Evolutionary conservation across 2,888 invertebrate genomes (phyloP), one percentile per base, ranked within the genome.

Genomic region (Thelaira solivaga): DNA sequence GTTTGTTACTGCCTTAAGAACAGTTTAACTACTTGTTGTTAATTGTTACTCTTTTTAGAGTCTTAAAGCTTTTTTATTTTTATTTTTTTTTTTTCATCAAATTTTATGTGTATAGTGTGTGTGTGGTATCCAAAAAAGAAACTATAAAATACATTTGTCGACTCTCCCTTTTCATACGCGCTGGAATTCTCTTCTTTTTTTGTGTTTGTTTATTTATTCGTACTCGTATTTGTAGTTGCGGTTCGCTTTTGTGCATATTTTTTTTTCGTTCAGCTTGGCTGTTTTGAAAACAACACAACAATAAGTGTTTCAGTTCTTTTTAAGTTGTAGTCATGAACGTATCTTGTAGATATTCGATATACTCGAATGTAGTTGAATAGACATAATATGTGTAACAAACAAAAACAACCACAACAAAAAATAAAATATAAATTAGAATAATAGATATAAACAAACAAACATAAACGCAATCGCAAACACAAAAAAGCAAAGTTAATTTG

Each of bases 301-400:
- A 53, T 41, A 34, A 49, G 20, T 78, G 74, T 65, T 69, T 81
- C 74, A 81, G 81, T 81, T 81, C 76, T 71, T 76, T 78, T 76
- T 74, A 76, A 78, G 81, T 80, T 78, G 76, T 79, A 76, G 76
- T 69, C 76, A 78, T 65, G 80, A 73, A 67, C 81, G 81, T 74
- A 74, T 78, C 59, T 69, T 57, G 55, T 49, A 64, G 51, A 59
- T 74, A 34, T 67, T 29, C 18, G 24, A 10, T 53, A 7, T n/a
- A n/a, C n/a, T n/a, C n/a, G n/a, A n/a, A n/a, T n/a, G n/a, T n/a
- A 16, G 16, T 26, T 51, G 31, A 8, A 57, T 39, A 62, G 13
- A 53, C 16, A 45, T 13, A 26, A 11, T 47, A 41, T 16, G 8
- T n/a, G 8, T 13, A 20, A 39, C 7, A 51, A 39, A 41, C 8